A percentile compares a stretch with the other conserved stretches of the same genome.
phyloP scores from a whole-genome alignment of 2,113 vertebrate species.

The Malurus alboscapulatus region DNA sequence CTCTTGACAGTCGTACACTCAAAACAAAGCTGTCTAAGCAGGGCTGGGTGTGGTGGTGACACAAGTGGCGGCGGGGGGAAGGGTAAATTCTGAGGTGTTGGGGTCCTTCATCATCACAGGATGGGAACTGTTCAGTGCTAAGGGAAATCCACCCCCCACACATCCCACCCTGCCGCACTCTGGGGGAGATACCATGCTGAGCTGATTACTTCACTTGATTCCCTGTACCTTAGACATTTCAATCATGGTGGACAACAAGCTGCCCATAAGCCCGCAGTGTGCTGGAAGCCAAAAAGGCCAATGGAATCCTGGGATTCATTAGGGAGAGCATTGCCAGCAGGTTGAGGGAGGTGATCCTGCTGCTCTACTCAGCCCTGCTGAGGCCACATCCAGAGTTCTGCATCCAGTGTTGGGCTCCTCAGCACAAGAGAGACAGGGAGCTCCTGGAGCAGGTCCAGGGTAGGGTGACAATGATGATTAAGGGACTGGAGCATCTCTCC shows the following conservation, averaged over 20 bases:
- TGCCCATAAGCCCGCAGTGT: background rate
- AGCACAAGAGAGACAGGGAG: background rate
- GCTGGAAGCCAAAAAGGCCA: background rate
- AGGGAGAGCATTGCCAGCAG: background rate
- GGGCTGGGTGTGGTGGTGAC: background rate
- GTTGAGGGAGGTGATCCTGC: background rate
- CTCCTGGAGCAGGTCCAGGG: background rate
- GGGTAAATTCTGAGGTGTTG: background rate
- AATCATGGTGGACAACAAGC: background rate
- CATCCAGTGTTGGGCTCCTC: background rate
- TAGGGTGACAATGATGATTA: rapidly evolving
- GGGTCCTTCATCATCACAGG: background rate
- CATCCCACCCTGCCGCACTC: rapidly evolving
- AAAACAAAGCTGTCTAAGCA: background rate
- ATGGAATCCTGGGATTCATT: background rate
- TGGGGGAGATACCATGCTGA: background rate
- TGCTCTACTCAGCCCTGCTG: background rate
- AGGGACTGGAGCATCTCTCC: background rate
- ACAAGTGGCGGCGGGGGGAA: background rate
- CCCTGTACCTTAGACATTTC: background rate
- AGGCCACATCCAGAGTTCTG: background rate
- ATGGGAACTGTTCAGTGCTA: rapidly evolving
- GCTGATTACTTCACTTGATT: background rate
- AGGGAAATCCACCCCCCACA: background rate
- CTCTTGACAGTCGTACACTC: background rate